Base-by-base conservation (phyloP, 2,113 vertebrate genomes). In the Podarcis cretensis region DNA sequence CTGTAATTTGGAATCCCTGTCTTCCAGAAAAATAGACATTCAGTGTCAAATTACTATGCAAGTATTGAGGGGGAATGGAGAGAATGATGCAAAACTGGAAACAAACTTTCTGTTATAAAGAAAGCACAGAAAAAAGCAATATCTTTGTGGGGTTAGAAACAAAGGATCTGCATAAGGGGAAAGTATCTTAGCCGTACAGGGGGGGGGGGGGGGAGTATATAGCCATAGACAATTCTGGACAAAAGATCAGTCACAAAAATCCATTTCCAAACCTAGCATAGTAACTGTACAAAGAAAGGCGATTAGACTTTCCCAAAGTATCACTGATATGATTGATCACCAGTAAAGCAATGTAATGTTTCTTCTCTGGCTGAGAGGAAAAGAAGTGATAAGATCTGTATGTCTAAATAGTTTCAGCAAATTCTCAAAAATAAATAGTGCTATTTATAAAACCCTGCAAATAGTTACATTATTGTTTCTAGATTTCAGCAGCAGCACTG, bases 11-110 rank as follows among this genome's bases (percentile, higher is more conserved):
- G n/a, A 91, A 32, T 40, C 43, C 35, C 81, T 87, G 79, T 91
- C 89, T 83, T 89, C 71, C 63, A 78, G 91, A 86, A 88, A 91
- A 95, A 93, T 93, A 83, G 92, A 93, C 84, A 92, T 91, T 92
- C 92, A 87, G 40, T 92, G 88, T 93, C 92, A 83, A 68, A 90
- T 63, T 90, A 84, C 57, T 35, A 88, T 87, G 86, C 12, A 88
- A 87, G 90, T 65, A 5, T 37, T 78, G 68, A 5, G 85, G 5
- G 21, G 88, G 68, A 79, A 92, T 89, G 18, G 75, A 89, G 32
- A 57, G 35, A 74, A 80, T 65, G 1, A 5, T 75, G 30, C 14
- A 82, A 68, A 86, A 68, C 35, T 81, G 71, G 12, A 54, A 86
- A 75, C 69, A 75, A 81, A 66, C 35, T 16, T 13, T 20, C 13